phyloP scores from a whole-genome alignment of 2,113 vertebrate species.

The Brachyhypopomus gauderio region DNA sequence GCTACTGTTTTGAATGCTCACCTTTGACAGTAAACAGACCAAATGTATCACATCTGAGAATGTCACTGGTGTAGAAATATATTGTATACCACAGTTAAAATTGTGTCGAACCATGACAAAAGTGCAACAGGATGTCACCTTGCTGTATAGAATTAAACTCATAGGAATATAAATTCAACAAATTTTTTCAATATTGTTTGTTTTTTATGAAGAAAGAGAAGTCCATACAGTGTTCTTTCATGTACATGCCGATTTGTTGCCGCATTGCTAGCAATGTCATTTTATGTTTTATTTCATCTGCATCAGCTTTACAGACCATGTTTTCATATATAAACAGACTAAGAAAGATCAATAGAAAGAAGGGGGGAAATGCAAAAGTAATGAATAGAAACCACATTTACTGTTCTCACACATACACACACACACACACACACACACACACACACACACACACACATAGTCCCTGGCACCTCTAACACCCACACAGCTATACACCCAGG shows the following conservation, averaged over 20 bases:
- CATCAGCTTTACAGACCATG: not conserved
- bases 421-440: too few relatives aligned
- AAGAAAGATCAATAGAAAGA: not conserved
- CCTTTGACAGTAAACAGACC: not conserved
- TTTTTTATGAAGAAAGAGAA: too few relatives aligned
- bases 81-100: not conserved
- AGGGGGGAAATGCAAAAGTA: too few relatives aligned
- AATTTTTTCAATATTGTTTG: not conserved
- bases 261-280: not conserved
- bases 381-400: too few relatives aligned
- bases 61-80: not conserved
- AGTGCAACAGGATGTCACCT: slow-evolving; percentile 9
- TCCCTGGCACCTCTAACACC: too few relatives aligned
- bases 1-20: slow-evolving; percentile 17
- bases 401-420: too few relatives aligned
- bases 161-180: not conserved
- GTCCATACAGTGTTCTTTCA: not conserved
- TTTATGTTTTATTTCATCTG: not conserved
- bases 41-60: not conserved
- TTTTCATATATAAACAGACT: not conserved
- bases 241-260: not conserved
- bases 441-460: too few relatives aligned
- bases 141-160: not conserved
- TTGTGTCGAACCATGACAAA: not conserved
- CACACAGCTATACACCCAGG: not conserved